Evolutionary conservation across 2,113 vertebrate species (phyloP).

Genomic region (Axis porcinus): DNA sequence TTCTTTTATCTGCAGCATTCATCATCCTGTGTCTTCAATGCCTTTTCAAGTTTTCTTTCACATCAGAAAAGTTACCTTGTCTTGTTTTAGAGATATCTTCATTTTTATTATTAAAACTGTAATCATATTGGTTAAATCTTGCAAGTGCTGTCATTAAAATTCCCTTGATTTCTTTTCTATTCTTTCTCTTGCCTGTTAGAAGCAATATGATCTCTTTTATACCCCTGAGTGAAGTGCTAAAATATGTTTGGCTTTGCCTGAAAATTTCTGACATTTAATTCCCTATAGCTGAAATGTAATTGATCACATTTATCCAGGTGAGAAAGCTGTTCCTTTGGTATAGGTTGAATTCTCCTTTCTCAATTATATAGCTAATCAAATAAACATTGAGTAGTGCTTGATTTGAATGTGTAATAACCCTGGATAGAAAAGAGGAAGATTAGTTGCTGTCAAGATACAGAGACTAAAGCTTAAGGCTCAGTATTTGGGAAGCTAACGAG

Average conservation of each 20-base stretch:
- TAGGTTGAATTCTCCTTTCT: conserved; percentile 51
- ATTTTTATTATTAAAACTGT: conserved; percentile 42
- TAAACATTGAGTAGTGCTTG: conserved; percentile 52
- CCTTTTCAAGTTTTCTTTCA: neutral
- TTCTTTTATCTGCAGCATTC: neutral
- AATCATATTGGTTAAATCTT: conserved; percentile 9
- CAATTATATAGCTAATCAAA: conserved; percentile 52
- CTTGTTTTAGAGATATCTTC: conserved; percentile 2
- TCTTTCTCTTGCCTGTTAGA: conserved; percentile 26
- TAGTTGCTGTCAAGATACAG: neutral
- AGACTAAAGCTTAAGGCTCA: neutral
- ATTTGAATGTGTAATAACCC: conserved; percentile 52
- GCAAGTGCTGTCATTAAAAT: conserved; percentile 11
- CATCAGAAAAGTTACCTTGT: conserved; percentile 6
- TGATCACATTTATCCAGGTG: conserved; percentile 41
- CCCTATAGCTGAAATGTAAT: conserved; percentile 51
- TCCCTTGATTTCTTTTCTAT: neutral
- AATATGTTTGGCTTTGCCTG: conserved; percentile 53
- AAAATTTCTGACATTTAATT: conserved; percentile 58
- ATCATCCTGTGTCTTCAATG: neutral
- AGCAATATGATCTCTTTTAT: conserved; percentile 48
- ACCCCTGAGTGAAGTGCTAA: conserved; percentile 25
- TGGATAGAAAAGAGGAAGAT: neutral
- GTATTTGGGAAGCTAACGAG: neutral
- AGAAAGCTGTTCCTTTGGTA: conserved; percentile 57